Percentiles rank a stretch among this genome's conserved stretches.
phyloP scores from a whole-genome alignment of 2,888 invertebrate species.

The Prionchulus punctatus region DNA sequence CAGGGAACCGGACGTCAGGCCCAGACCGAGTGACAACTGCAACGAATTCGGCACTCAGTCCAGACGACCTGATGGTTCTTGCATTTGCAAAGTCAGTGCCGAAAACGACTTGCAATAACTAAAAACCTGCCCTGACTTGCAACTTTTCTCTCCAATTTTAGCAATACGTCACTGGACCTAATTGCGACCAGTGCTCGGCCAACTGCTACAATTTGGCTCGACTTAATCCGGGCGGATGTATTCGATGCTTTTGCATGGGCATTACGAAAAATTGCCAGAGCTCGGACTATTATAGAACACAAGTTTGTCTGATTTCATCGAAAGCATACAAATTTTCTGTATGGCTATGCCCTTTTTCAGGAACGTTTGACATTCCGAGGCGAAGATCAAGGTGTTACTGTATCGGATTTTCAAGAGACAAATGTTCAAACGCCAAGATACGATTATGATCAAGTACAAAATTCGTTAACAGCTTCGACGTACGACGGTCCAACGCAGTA shows the following conservation, averaged over 20 bases:
- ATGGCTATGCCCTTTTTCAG: no score
- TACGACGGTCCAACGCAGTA: not conserved
- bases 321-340: not conserved
- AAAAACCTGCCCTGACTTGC: not conserved
- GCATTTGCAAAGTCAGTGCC: slow-evolving; percentile 50
- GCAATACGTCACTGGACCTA: slow-evolving; percentile 56
- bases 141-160: slow-evolving; percentile 28
- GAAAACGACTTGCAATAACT: not conserved
- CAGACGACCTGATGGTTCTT: slow-evolving; percentile 37
- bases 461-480: not conserved
- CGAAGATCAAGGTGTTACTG: not conserved
- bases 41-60: slow-evolving; percentile 54
- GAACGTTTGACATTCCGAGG: not conserved
- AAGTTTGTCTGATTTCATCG: slow-evolving; percentile 17
- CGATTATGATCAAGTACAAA: not conserved
- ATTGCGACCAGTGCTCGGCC: slow-evolving; percentile 70
- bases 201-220: slow-evolving; percentile 68
- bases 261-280: slow-evolving; percentile 64
- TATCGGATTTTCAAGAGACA: not conserved
- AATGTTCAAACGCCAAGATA: not conserved
- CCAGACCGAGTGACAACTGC: slow-evolving; percentile 42
- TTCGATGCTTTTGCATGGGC: slow-evolving; percentile 91
- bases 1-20: no score
- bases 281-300: slow-evolving; percentile 26
- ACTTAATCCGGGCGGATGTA: slow-evolving; percentile 58